These are phyloP conservation scores for Muntiacus reevesi DNA, from an alignment of 2,113 vertebrate species.

Conservation along the genomic window DNA sequence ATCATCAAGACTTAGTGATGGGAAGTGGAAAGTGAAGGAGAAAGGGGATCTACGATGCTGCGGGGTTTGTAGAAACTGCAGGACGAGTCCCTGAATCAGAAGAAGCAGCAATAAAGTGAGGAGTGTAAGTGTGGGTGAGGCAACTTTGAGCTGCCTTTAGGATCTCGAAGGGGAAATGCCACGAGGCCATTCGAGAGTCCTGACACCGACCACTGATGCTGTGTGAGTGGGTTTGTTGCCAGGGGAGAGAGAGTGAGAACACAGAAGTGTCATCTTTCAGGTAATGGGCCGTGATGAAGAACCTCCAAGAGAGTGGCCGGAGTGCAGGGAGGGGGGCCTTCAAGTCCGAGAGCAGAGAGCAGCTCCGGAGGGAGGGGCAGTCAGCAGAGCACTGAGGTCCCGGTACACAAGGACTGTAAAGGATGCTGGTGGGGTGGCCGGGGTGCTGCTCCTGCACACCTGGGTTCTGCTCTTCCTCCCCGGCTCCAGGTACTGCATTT, in stretches of 20 bases:
- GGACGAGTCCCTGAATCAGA: fast-evolving
- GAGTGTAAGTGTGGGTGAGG: fast-evolving
- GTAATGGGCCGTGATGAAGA: fast-evolving
- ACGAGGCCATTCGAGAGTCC: fast-evolving
- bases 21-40: neutral
- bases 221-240: no score
- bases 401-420: fast-evolving
- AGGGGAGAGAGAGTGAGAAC: neutral
- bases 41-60: no score
- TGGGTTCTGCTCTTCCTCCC: neutral
- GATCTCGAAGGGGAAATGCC: neutral
- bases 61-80: no score
- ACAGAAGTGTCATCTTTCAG: no score
- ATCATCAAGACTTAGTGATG: neutral
- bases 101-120: fast-evolving
- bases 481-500: fast-evolving
- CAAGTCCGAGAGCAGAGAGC: neutral
- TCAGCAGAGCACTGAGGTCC: neutral
- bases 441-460: fast-evolving
- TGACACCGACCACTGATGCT: fast-evolving
- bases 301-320: fast-evolving
- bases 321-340: neutral
- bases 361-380: no score
- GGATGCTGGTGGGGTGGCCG: neutral
- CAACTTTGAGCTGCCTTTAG: neutral